Conservation (phyloP, 2,888 invertebrate genomes). For the Nomada ruficornis region DNA sequence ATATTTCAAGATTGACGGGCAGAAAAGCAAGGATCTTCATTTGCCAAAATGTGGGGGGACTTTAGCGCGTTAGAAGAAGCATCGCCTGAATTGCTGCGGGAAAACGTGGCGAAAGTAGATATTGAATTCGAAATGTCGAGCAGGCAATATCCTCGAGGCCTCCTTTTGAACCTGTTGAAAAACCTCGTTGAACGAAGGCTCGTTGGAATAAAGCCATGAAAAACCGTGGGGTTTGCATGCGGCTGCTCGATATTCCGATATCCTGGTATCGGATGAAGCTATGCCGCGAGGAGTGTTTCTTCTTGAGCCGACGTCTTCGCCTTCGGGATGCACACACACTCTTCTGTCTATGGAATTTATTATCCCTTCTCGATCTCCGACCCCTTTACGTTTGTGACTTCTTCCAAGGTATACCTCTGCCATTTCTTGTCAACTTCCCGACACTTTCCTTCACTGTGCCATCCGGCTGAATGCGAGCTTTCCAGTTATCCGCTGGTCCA, state of each 20-base stretch:
- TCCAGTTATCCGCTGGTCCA: conserved; percentile 14
- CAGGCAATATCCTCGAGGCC: conserved; percentile 65
- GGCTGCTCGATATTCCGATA: conserved; percentile 72
- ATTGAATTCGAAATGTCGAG: conserved; percentile 69
- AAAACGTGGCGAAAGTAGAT: conserved; percentile 54
- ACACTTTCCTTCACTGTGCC: not conserved
- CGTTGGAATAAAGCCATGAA: conserved; percentile 67
- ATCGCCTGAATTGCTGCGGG: conserved; percentile 12
- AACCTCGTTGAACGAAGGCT: conserved; percentile 52
- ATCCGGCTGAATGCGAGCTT: not conserved
- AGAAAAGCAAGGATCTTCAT: conserved; percentile 2
- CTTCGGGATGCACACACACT: conserved; percentile 38
- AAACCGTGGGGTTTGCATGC: conserved; percentile 65
- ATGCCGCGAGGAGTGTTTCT: conserved; percentile 63
- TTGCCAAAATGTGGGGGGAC: not conserved
- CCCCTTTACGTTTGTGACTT: conserved; percentile 3
- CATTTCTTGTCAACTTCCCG: conserved; percentile 12
- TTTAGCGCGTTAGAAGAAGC: conserved; percentile 34
- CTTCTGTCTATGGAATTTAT: conserved; percentile 66
- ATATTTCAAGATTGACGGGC: not conserved
- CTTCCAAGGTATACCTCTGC: conserved; percentile 2
- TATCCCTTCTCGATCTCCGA: conserved; percentile 55
- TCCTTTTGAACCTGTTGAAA: conserved; percentile 47
- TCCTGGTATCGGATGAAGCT: conserved; percentile 66
- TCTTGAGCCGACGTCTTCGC: conserved; percentile 57